phyloP scores from a whole-genome alignment of 2,888 invertebrate genomes.

The Parnassius smintheus region DNA sequence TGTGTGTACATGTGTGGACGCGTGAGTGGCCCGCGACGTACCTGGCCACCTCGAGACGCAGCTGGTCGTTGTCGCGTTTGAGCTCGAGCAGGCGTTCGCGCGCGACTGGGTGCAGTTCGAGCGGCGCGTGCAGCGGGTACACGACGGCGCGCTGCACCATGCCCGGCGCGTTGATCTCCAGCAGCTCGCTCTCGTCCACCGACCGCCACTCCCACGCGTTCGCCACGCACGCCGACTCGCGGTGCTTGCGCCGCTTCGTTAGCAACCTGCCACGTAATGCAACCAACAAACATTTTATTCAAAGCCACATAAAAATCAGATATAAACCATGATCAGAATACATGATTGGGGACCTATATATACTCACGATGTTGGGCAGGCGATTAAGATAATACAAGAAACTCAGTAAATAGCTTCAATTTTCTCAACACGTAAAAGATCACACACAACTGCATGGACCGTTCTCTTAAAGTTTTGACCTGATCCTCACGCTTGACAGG shows the following conservation, averaged over 20 bases:
- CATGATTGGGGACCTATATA: too few relatives aligned
- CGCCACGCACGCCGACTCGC: constrained; percentile 44
- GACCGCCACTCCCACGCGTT: constrained; percentile 69
- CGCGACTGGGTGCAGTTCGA: constrained; percentile 50
- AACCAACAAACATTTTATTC: too few relatives aligned
- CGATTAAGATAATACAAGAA: too few relatives aligned
- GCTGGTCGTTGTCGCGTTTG: constrained; percentile 53
- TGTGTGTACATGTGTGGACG: not conserved
- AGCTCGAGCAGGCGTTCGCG: constrained; percentile 47
- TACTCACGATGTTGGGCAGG: too few relatives aligned
- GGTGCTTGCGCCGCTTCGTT: constrained; percentile 57
- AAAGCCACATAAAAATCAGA: too few relatives aligned
- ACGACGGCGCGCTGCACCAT: constrained; percentile 56
- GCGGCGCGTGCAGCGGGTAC: constrained; percentile 66
- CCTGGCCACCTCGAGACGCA: constrained; percentile 57
- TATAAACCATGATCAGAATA: too few relatives aligned
- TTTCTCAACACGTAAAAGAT: too few relatives aligned
- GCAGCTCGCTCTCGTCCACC: constrained; percentile 55
- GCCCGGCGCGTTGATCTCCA: constrained; percentile 57
- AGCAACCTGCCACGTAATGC: constrained; percentile 46
- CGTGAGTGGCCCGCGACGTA: not conserved
- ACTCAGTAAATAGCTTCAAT: too few relatives aligned
- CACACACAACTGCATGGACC: too few relatives aligned
- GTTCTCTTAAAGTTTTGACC: too few relatives aligned
- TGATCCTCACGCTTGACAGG: too few relatives aligned